phyloP scores from a whole-genome alignment of 1,140 invertebrate species.

The Diorhabda elongata region DNA sequence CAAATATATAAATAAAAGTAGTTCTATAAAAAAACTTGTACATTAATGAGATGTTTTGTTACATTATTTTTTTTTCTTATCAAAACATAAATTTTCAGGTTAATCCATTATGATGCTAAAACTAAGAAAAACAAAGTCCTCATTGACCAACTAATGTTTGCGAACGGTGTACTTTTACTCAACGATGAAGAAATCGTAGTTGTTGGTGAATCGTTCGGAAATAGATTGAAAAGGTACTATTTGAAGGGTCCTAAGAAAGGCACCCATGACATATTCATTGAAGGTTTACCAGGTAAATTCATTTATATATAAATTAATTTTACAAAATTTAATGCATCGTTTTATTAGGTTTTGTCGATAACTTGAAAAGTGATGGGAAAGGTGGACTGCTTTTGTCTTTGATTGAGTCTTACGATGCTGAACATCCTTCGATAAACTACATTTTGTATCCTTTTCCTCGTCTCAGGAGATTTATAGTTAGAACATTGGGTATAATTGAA shows the following conservation, averaged over 20 bases:
- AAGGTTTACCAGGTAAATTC: slow-evolving; percentile 65
- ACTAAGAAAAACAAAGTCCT: slow-evolving; percentile 63
- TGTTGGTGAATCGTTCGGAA: slow-evolving; percentile 60
- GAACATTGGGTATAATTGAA: slow-evolving; percentile 55
- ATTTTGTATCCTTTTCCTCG: slow-evolving; percentile 55
- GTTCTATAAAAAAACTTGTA: no score
- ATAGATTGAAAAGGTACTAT: slow-evolving; percentile 63
- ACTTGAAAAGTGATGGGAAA: slow-evolving; percentile 60
- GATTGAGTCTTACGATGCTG: slow-evolving; percentile 50
- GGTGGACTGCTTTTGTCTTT: slow-evolving; percentile 67
- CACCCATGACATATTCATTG: slow-evolving; percentile 67
- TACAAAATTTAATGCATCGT: background rate
- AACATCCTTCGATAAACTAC: slow-evolving; percentile 50
- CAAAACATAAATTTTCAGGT: slow-evolving; percentile 49
- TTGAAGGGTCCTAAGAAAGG: slow-evolving; percentile 70
- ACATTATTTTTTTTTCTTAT: no score
- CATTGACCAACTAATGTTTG: slow-evolving; percentile 66
- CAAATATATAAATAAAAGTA: no score
- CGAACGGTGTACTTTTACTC: slow-evolving; percentile 77
- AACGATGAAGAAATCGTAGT: slow-evolving; percentile 71
- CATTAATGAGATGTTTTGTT: no score
- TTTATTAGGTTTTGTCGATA: slow-evolving; percentile 60
- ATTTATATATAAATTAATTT: background rate
- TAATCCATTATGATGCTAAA: slow-evolving; percentile 62
- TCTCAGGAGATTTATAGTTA: slow-evolving; percentile 57